A percentile compares a stretch with the other conserved stretches of the same genome.
phyloP scores from a whole-genome alignment of 2,113 vertebrate species.

The Electrona antarctica region DNA sequence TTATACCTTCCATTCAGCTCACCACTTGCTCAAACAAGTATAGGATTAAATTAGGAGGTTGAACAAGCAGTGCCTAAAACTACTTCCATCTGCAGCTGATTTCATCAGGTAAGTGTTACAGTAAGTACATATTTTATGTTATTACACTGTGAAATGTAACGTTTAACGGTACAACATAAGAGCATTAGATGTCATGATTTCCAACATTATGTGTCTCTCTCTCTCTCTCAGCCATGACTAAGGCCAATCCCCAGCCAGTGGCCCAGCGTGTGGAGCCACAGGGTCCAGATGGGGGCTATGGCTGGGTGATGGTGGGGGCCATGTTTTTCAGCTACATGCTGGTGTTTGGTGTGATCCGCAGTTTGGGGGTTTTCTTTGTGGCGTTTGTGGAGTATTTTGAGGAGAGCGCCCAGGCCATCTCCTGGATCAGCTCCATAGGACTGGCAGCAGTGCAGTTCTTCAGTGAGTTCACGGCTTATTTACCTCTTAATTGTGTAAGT shows the following conservation, averaged over 20 bases:
- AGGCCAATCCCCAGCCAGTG: neutral
- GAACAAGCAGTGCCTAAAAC: no score
- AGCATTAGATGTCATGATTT: no score
- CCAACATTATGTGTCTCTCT: no score
- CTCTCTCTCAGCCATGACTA: no score
- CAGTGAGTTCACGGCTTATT: slow-evolving; percentile 78
- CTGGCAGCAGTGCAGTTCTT: slow-evolving; percentile 87
- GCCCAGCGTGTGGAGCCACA: slow-evolving; percentile 14
- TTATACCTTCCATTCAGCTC: no score
- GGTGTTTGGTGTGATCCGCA: slow-evolving; percentile 87
- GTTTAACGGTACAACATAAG: no score
- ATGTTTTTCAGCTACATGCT: slow-evolving; percentile 84
- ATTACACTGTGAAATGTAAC: no score
- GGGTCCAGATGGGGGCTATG: slow-evolving; percentile 83
- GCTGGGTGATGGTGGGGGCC: slow-evolving; percentile 85
- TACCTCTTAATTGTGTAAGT: neutral
- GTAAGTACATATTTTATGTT: no score
- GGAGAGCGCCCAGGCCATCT: slow-evolving; percentile 82
- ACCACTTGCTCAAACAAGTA: no score
- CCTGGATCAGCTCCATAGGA: slow-evolving; percentile 89
- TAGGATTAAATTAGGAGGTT: no score
- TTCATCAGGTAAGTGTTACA: no score
- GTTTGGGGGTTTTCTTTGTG: slow-evolving; percentile 87
- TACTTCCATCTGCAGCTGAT: no score
- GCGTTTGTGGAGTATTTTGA: slow-evolving; percentile 85